phyloP scores from a whole-genome alignment of 2,888 invertebrate species.

The Hemithea aestivaria region DNA sequence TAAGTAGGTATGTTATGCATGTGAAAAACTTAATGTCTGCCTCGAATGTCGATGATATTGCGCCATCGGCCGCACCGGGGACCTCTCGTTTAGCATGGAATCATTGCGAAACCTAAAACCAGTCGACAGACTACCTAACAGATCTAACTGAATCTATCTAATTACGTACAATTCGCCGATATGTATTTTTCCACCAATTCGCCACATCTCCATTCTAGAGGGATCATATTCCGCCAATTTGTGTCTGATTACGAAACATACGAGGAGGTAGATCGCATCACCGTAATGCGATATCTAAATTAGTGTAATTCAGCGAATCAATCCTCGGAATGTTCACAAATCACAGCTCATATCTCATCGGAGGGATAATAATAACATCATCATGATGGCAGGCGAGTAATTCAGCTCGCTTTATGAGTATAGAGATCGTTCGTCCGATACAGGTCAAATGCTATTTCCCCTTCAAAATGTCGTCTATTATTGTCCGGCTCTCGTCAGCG shows the following conservation, averaged over 20 bases:
- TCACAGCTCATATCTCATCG: constrained; percentile 3
- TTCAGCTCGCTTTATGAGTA: too few species aligned
- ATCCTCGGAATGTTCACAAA: constrained; percentile 4
- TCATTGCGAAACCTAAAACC: constrained; percentile 15
- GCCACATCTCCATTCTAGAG: constrained; percentile 14
- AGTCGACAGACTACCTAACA: constrained; percentile 2
- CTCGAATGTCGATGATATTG: constrained; percentile 10
- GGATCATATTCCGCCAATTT: constrained; percentile 24
- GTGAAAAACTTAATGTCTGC: constrained; percentile 13
- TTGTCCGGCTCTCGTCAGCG: too few species aligned
- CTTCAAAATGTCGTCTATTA: too few species aligned
- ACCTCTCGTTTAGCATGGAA: constrained; percentile 13
- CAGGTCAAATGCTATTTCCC: too few species aligned
- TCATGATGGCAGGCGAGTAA: constrained; percentile 7
- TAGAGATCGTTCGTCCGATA: too few species aligned
- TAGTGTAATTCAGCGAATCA: constrained; percentile 8
- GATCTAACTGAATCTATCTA: constrained; percentile 6
- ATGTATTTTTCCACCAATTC: constrained; percentile 23
- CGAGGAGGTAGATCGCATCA: not conserved
- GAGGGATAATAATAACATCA: constrained; percentile 4
- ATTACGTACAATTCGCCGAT: constrained; percentile 18
- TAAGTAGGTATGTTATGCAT: not conserved
- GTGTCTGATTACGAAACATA: constrained; percentile 25
- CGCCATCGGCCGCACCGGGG: constrained; percentile 6
- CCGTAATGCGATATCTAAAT: constrained; percentile 6